Evolutionary conservation across 2,797 vertebrate species (phyloP), one percentile per base, ranked within the genome.

Genomic region (Myotis vivesi): DNA sequence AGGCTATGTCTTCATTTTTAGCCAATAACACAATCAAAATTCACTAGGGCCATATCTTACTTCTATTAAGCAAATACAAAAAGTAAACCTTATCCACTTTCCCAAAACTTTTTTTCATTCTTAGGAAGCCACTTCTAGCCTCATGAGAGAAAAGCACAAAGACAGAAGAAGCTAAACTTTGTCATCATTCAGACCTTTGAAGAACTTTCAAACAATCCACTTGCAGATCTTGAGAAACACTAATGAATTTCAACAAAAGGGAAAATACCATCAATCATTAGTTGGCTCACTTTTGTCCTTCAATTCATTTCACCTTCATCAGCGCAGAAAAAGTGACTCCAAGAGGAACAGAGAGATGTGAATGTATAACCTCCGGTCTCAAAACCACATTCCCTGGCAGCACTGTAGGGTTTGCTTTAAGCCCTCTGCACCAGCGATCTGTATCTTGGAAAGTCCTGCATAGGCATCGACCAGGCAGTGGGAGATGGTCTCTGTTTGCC

Each of bases 401-500:
- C 53, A 57, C 2, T 69, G 28, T 91, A 80, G 46, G 55, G 41
- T 86, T 94, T 95, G 57, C 83, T 95, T 92, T 93, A 96, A 96
- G 86, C 25, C 85, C 81, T 62, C 33, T 2, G 59, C 49, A 96
- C 87, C 64, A 87, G 88, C 71, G 88, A 71, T 44, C 68, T 91
- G 86, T 93, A 51, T 80, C 93, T 97, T 96, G 90, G 90, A 94
- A 97, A 96, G 88, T 66, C 75, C 41, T 91, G 62, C 44, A 69
- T 91, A 38, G 25, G 59, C 44, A 90, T 95, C 88, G 59, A 6
- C 94, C 85, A 94, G 92, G n/a, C 79, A 95, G 88, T 85, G 72
- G 90, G 93, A 95, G 90, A 80, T 92, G 19, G 53, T 87, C 73
- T 96, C 71, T 94, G 66, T 92, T 92, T 88, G 62, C 72, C 72